Evolutionary conservation across 2,888 invertebrate genomes (phyloP).

Genomic region (Lordiphosa fenestrarum): DNA sequence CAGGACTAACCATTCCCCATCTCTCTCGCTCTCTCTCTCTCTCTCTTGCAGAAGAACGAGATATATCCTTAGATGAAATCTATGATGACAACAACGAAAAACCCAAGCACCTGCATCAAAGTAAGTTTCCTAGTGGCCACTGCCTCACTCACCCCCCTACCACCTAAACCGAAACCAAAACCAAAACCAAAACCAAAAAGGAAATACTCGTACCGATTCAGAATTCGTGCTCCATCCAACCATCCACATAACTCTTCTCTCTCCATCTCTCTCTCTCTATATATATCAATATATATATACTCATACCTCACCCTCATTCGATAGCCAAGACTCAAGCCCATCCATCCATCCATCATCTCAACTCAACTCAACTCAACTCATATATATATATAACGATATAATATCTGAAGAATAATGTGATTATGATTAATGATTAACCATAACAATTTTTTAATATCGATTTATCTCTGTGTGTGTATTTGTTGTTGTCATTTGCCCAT

Average conservation of each 20-base stretch:
- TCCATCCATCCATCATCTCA: background rate
- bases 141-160: background rate
- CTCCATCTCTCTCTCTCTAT: constrained; percentile 1
- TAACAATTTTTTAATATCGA: constrained; percentile 60
- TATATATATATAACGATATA: constrained; percentile 25
- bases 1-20: no score
- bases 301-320: constrained; percentile 1
- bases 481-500: constrained; percentile 67
- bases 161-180: constrained; percentile 7
- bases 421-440: constrained; percentile 64
- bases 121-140: constrained; percentile 76
- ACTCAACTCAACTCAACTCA: constrained; percentile 1
- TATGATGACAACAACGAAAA: constrained; percentile 81
- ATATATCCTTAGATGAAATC: constrained; percentile 80
- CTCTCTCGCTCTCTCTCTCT: constrained; percentile 46
- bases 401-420: constrained; percentile 41
- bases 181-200: constrained; percentile 13
- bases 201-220: constrained; percentile 30
- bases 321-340: background rate
- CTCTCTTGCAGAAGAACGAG: constrained; percentile 81
- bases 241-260: background rate
- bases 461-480: constrained; percentile 66
- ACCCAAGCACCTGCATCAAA: constrained; percentile 82
- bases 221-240: constrained; percentile 24
- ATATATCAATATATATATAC: constrained; percentile 25